phyloP scores from a whole-genome alignment of 1,140 invertebrate species.

The Aphaenogaster floridana region DNA sequence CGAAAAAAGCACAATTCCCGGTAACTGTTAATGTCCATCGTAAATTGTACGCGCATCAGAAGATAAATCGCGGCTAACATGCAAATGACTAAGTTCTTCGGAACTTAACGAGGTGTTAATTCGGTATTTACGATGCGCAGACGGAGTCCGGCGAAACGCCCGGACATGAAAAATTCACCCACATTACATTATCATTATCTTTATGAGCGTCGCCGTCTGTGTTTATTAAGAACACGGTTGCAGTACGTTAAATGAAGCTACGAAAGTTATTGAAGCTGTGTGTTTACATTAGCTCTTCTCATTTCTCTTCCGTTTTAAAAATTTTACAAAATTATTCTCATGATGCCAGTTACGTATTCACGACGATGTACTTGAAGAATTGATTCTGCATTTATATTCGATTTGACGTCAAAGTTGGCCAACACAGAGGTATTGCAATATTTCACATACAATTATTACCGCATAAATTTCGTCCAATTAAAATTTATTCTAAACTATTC shows the following conservation, averaged over 20 bases:
- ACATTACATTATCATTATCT: slow-evolving; percentile 44
- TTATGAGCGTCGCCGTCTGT: slow-evolving; percentile 29
- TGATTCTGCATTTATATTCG: background rate
- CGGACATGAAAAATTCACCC: slow-evolving; percentile 58
- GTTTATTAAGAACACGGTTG: slow-evolving; percentile 6
- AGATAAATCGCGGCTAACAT: slow-evolving; percentile 60
- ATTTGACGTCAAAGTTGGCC: background rate
- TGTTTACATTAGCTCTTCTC: background rate
- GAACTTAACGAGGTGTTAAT: slow-evolving; percentile 74
- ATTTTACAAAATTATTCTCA: slow-evolving; percentile 13
- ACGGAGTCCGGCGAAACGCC: background rate
- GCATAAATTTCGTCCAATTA: background rate
- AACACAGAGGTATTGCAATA: background rate
- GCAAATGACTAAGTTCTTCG: slow-evolving; percentile 67
- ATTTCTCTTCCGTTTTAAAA: background rate
- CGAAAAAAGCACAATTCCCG: background rate
- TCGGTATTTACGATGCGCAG: slow-evolving; percentile 72
- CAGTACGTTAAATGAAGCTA: background rate
- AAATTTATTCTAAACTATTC: slow-evolving; percentile 11
- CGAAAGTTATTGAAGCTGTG: background rate
- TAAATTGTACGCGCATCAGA: slow-evolving; percentile 55
- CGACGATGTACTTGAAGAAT: background rate
- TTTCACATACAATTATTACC: background rate
- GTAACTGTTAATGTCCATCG: slow-evolving; percentile 51
- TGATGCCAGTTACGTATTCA: background rate